Evolutionary conservation across 1,140 invertebrate species (phyloP).

Genomic region (Mactra quadrangularis): DNA sequence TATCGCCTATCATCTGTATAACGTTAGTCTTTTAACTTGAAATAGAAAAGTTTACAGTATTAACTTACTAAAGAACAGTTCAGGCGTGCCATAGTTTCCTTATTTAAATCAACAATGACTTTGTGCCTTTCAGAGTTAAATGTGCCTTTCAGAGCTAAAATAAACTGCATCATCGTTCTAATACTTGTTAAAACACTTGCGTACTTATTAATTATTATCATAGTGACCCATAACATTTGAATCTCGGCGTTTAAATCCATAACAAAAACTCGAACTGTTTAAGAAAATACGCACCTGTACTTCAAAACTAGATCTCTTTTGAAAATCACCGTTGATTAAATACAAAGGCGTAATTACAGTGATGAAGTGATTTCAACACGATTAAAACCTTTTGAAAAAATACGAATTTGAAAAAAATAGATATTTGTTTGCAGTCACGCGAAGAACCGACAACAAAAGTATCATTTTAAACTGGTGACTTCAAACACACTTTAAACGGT

Average conservation of each 20-base stretch:
- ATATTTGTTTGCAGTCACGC: background rate
- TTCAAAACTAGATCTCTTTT: background rate
- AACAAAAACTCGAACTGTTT: background rate
- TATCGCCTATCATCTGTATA: no score
- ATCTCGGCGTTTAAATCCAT: background rate
- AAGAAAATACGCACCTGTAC: background rate
- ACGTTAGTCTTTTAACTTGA: no score
- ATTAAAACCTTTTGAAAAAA: conserved; percentile 26
- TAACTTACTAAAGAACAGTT: no score
- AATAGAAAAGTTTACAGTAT: no score
- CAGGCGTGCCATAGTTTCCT: no score
- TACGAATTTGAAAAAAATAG: conserved; percentile 9
- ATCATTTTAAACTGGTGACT: conserved; percentile 15
- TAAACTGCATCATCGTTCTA: no score
- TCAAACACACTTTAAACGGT: conserved; percentile 28
- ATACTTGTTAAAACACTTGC: background rate
- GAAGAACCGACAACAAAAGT: conserved; percentile 1
- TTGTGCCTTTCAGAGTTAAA: no score
- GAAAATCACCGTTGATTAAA: conserved; percentile 15
- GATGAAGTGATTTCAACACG: conserved; percentile 16
- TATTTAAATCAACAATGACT: no score
- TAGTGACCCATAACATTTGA: background rate
- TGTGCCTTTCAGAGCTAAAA: no score
- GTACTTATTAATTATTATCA: background rate
- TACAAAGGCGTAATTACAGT: conserved; percentile 24